Percentiles rank a stretch among this genome's conserved stretches.
Conservation (phyloP, 2,888 invertebrate species). For the Macrophya annulata region DNA sequence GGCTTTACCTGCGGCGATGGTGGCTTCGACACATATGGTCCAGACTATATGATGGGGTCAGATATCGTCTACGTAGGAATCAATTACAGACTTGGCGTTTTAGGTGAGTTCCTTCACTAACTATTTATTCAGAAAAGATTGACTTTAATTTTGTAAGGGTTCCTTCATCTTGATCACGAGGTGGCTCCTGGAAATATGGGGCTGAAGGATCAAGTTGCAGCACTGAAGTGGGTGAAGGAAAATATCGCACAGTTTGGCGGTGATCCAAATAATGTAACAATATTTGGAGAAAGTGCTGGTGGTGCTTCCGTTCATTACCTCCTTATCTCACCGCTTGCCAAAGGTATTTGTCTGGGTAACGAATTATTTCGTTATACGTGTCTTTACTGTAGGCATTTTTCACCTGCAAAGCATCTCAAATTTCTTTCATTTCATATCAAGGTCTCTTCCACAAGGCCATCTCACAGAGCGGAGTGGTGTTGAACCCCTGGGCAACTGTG, state of each 20-base stretch:
- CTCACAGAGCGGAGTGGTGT: constrained; percentile 66
- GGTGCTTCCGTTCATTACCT: constrained; percentile 63
- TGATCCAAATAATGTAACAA: constrained; percentile 70
- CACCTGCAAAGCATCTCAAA: background rate
- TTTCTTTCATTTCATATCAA: constrained; percentile 52
- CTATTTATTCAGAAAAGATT: background rate
- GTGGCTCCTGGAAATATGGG: constrained; percentile 72
- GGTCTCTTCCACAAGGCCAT: constrained; percentile 73
- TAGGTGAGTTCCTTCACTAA: background rate
- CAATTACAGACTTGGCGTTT: constrained; percentile 46
- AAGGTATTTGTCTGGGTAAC: constrained; percentile 64
- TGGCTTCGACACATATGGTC: constrained; percentile 1
- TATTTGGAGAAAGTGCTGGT: constrained; percentile 71
- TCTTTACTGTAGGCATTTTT: background rate
- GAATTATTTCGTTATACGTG: background rate
- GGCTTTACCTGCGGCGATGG: background rate
- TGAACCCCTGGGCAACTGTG: constrained; percentile 61
- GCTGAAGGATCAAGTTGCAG: constrained; percentile 70
- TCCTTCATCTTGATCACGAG: constrained; percentile 70
- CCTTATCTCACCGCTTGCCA: constrained; percentile 66
- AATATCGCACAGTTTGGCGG: constrained; percentile 72
- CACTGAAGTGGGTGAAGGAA: constrained; percentile 70
- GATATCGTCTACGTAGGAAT: constrained; percentile 33
- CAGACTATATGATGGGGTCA: constrained; percentile 41
- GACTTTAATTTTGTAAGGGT: constrained; percentile 63